Evolutionary conservation across 2,113 vertebrate species (phyloP).

Genomic region (Saguinus midas): DNA sequence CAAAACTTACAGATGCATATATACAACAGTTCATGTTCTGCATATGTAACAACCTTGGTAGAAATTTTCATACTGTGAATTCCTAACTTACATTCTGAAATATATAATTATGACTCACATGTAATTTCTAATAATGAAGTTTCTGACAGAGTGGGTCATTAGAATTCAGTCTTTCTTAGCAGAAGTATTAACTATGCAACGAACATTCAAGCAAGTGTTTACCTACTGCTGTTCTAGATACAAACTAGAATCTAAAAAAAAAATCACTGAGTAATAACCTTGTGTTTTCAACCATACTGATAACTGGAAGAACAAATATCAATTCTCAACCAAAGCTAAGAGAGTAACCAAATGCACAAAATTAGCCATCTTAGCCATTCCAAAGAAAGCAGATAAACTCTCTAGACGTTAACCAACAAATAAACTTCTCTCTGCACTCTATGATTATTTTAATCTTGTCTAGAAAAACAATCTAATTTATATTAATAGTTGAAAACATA

Average conservation of each 20-base stretch:
- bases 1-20: neutral
- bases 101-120: neutral
- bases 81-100: conserved; percentile 24
- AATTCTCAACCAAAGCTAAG: neutral
- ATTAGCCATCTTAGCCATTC: neutral
- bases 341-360: conserved; percentile 35
- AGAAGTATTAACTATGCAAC: neutral
- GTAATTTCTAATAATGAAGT: conserved; percentile 23
- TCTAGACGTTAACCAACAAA: conserved; percentile 47
- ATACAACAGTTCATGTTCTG: neutral
- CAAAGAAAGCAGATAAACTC: neutral
- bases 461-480: conserved; percentile 45
- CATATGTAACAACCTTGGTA: neutral
- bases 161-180: neutral
- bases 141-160: conserved; percentile 43
- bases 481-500: conserved; percentile 21
- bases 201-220: conserved; percentile 34
- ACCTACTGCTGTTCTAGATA: conserved; percentile 21
- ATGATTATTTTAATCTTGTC: conserved; percentile 26
- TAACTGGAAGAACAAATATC: conserved; percentile 9
- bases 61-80: conserved; percentile 11
- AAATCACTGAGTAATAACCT: neutral
- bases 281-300: conserved; percentile 33
- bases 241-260: conserved; percentile 44
- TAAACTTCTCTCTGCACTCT: conserved; percentile 4